Evolutionary conservation across 2,888 invertebrate species (phyloP), one percentile per base, ranked within the genome.

Genomic region (Oscheius onirici): DNA sequence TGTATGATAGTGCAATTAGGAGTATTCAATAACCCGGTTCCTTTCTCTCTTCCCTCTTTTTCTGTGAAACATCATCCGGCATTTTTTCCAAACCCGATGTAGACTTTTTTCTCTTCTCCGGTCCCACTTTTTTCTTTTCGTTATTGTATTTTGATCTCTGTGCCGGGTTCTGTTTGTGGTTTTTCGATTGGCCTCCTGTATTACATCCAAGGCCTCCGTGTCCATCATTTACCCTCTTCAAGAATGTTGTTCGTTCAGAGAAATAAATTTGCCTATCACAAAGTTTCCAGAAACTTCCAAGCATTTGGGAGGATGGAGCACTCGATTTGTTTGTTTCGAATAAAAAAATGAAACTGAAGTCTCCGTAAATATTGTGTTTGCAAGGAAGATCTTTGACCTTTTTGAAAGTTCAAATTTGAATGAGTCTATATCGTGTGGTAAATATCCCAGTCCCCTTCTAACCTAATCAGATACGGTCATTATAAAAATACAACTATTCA

Each of bases 1-100:
- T 60, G 20, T 60, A 60, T 60, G 60, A 60, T 63, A 63, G 63
- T 28, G 63, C 63, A 63, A 63, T 49, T 63, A 63, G 63, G 46
- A 24, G 26, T 20, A 49, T 49, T 22, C 20, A 49, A 49, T 49
- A 24, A 26, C 20, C 49, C 63, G 46, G 49, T n/a, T n/a, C 49
- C 46, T 17, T 22, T 49, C 17, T 49, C 49, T 17, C n/a, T n/a
- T n/a, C 17, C 49, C 49, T 22, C 15, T 17, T 22, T 49, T 17
- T n/a, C n/a, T n/a, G n/a, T n/a, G n/a, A n/a, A n/a, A n/a, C n/a
- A n/a, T n/a, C 17, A 49, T 49, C 63, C 49, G 66, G 66, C 66
- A 66, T 54, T 55, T 66, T 13, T 34, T 8, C 34, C 3, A 34
- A 22, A 54, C 41, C 55, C 66, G 55, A 28, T 66, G 40, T 66